Percentiles rank a stretch among this genome's conserved stretches.
Evolutionary conservation across 1,140 invertebrate genomes (phyloP).

Genomic region (Solenopsis fugax): DNA sequence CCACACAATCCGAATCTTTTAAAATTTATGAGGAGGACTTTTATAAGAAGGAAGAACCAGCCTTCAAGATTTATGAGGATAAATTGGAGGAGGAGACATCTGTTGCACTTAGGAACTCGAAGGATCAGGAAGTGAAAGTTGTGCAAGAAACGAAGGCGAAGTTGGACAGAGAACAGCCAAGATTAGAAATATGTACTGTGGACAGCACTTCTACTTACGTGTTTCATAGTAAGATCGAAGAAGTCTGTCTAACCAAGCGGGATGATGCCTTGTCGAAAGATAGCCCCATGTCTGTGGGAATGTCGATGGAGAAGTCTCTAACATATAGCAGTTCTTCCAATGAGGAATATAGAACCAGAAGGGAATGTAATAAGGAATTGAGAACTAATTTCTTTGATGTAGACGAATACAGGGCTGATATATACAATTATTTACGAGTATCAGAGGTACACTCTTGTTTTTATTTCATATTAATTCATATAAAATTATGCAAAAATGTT

Average conservation of each 20-base stretch:
- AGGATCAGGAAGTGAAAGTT: slow-evolving; percentile 83
- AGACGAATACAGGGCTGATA: slow-evolving; percentile 93
- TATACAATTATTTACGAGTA: slow-evolving; percentile 92
- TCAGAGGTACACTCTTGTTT: slow-evolving; percentile 89
- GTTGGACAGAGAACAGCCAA: slow-evolving; percentile 82
- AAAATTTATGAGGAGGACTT: slow-evolving; percentile 84
- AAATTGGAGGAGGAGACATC: slow-evolving; percentile 87
- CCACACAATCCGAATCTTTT: slow-evolving; percentile 85
- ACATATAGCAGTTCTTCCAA: slow-evolving; percentile 77
- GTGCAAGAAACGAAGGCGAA: slow-evolving; percentile 81
- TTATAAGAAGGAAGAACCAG: slow-evolving; percentile 79
- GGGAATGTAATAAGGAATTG: slow-evolving; percentile 79
- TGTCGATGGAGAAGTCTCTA: slow-evolving; percentile 84
- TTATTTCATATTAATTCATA: slow-evolving; percentile 17
- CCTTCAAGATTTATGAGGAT: slow-evolving; percentile 92
- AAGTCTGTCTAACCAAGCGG: slow-evolving; percentile 68
- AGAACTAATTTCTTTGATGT: slow-evolving; percentile 89
- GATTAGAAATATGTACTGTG: slow-evolving; percentile 78
- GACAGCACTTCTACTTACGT: slow-evolving; percentile 43
- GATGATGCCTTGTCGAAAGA: slow-evolving; percentile 73
- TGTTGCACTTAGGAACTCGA: slow-evolving; percentile 80
- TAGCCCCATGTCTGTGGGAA: slow-evolving; percentile 84
- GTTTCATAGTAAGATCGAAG: slow-evolving; percentile 74
- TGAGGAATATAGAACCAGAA: slow-evolving; percentile 76
- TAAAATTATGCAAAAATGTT: background rate